Percentiles rank a stretch among this genome's conserved stretches.
These are phyloP conservation scores for Fopius arisanus DNA, from an alignment of 1,140 invertebrate species.

Conservation along the genomic window DNA sequence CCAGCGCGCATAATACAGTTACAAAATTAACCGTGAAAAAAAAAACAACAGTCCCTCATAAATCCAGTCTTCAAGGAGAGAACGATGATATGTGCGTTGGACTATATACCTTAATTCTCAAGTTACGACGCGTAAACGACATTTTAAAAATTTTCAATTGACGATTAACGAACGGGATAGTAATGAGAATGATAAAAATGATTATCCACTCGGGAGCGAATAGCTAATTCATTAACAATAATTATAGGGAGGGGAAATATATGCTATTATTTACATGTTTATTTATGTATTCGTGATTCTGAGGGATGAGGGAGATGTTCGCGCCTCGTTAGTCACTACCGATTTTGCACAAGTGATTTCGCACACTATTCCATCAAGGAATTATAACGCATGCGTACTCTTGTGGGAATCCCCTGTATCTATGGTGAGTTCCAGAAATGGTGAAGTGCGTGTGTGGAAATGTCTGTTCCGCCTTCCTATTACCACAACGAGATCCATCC, in stretches of 20 bases:
- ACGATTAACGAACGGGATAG: too few relatives aligned
- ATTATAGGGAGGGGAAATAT: too few relatives aligned
- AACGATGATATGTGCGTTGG: neutral
- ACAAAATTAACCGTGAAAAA: neutral
- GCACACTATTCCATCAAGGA: neutral
- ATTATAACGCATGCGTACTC: slow-evolving; percentile 19
- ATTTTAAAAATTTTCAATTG: too few relatives aligned
- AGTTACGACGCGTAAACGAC: too few relatives aligned
- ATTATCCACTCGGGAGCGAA: too few relatives aligned
- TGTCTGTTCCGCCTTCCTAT: slow-evolving; percentile 20
- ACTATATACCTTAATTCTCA: too few relatives aligned
- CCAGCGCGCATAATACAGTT: neutral
- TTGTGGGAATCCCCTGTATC: slow-evolving; percentile 20
- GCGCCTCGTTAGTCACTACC: slow-evolving; percentile 23
- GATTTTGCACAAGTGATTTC: slow-evolving; percentile 13
- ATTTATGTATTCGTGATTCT: neutral
- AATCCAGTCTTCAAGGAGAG: neutral
- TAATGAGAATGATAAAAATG: too few relatives aligned
- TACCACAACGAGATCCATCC: neutral
- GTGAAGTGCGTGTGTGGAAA: slow-evolving; percentile 1
- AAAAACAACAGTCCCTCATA: neutral
- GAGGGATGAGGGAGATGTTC: neutral
- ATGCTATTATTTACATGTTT: too few relatives aligned
- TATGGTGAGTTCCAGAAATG: slow-evolving; percentile 19
- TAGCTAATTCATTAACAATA: too few relatives aligned